These are phyloP conservation scores for Acanthococcus lagerstroemiae DNA, from an alignment of 2,888 invertebrate genomes.

Conservation along the genomic window DNA sequence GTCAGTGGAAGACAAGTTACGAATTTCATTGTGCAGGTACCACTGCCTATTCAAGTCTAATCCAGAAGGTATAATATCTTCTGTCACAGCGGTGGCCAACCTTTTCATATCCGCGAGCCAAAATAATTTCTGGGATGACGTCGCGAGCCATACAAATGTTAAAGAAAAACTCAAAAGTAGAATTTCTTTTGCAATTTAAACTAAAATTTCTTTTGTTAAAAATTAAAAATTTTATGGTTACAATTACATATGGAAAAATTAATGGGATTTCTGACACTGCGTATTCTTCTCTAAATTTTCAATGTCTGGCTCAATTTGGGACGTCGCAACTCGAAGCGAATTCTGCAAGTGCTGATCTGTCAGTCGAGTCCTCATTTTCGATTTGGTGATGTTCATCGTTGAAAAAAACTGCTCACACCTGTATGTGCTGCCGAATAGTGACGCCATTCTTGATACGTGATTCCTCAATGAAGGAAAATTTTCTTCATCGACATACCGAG, in stretches of 20 bases:
- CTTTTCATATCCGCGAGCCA: no score
- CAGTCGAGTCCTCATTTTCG: conserved; percentile 4
- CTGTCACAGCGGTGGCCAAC: no score
- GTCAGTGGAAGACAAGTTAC: neutral
- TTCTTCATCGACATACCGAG: neutral
- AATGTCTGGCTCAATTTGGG: neutral
- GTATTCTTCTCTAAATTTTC: neutral
- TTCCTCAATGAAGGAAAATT: neutral
- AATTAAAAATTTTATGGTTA: no score
- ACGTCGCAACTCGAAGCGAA: conserved; percentile 2
- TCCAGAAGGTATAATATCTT: neutral
- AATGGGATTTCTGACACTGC: neutral
- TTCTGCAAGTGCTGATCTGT: conserved; percentile 13
- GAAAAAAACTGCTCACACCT: conserved; percentile 16
- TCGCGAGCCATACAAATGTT: no score
- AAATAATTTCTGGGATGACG: no score
- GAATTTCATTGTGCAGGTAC: neutral
- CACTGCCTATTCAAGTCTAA: neutral
- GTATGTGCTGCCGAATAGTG: conserved; percentile 14
- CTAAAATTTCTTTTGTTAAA: no score
- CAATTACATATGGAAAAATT: no score
- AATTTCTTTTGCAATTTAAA: no score
- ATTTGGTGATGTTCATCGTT: conserved; percentile 13
- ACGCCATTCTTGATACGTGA: neutral
- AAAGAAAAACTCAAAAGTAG: no score